Conservation (phyloP, 2,888 invertebrate genomes). For the Dioctria linearis region DNA sequence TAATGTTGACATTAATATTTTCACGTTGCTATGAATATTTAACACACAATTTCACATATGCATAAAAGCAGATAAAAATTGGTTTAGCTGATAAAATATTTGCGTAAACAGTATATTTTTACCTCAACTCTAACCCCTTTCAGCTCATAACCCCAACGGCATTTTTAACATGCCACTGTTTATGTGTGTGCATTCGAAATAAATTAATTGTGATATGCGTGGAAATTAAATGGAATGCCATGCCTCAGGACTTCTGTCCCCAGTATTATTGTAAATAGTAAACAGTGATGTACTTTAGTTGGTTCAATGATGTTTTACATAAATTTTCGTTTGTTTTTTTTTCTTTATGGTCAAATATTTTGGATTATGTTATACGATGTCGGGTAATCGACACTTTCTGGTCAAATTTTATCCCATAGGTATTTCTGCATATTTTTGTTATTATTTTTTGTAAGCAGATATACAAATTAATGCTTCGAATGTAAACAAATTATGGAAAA, state of each 20-base stretch:
- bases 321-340: too few relatives aligned
- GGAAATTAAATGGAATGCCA: conserved; percentile 47
- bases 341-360: too few relatives aligned
- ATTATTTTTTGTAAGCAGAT: too few relatives aligned
- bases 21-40: conserved; percentile 41
- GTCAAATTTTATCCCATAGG: too few relatives aligned
- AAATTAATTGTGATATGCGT: conserved; percentile 45
- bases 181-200: conserved; percentile 40
- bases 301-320: too few relatives aligned
- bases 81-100: conserved; percentile 50
- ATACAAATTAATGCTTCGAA: too few relatives aligned
- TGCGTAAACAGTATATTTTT: conserved; percentile 36
- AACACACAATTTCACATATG: conserved; percentile 33
- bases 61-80: conserved; percentile 41
- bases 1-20: conserved; percentile 46
- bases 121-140: conserved; percentile 32
- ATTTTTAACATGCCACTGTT: conserved; percentile 26
- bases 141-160: not conserved
- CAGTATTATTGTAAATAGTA: conserved; percentile 31
- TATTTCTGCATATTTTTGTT: too few relatives aligned
- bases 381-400: too few relatives aligned
- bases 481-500: too few relatives aligned
- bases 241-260: conserved; percentile 27
- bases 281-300: not conserved
- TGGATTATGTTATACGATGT: too few relatives aligned